Base-by-base conservation (phyloP, 2,797 vertebrate species). In the Semotilus atromaculatus region DNA sequence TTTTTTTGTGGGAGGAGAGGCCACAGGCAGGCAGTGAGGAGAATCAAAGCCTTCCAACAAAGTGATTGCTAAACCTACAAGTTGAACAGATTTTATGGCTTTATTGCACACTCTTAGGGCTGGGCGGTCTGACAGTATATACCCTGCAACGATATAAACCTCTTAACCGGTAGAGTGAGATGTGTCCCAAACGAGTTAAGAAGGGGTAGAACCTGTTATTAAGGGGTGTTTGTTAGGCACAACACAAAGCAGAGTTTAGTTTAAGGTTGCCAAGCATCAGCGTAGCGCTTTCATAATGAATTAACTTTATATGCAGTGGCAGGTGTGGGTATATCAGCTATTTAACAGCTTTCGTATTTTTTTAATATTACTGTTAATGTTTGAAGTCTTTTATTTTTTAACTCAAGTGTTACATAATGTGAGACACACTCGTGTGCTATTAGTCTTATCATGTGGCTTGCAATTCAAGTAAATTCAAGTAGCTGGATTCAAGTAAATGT, bases 31-130 rank as follows among this genome's bases (percentile, higher is more conserved):
- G 73, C 38, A 43, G 16, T 26, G n/a, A 51, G 58, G 48, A 82
- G 43, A 82, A n/a, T 34, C 45, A 66, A 80, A 74, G 38, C 23
- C 29, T 86, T 85, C 21, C 8, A 80, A 23, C 40, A 8, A 43
- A 31, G 48, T 51, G 62, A 83, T 55, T 76, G 34, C n/a, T 68
- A 36, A 84, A 77, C 48, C 48, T 45, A 70, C 38, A 36, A 79
- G 75, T 79, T 48, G 14, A 79, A 26, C n/a, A 18, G 62, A 68
- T n/a, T 83, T 68, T 68, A 67, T 83, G 73, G 36, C 72, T 83
- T 75, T 68, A 68, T 77, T 77, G 34, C 62, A 60, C 62, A 84
- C 9, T 48, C 14, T 60, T 48, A 21, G 76, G 53, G 40, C 38
- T 48, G 67, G 14, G 40, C 13, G 5, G 26, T 23, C 19, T 60